phyloP scores from a whole-genome alignment of 2,888 invertebrate species.

The Lithophane socia region DNA sequence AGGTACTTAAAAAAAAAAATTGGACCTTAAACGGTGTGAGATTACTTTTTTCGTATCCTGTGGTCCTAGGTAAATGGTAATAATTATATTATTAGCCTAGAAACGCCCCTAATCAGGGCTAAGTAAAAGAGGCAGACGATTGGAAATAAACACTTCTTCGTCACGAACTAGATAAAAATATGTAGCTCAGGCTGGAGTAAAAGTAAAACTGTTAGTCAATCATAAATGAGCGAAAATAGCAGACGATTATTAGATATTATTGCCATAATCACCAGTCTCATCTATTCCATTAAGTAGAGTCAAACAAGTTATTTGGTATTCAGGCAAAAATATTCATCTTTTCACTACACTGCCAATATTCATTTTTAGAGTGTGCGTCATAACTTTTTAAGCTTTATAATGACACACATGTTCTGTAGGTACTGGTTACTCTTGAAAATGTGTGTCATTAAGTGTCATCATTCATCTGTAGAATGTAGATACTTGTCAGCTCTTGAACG shows the following conservation, averaged over 20 bases:
- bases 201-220: background rate
- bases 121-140: constrained; percentile 9
- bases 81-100: constrained; percentile 31
- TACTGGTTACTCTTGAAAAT: too few relatives aligned
- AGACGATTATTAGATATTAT: background rate
- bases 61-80: background rate
- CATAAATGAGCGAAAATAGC: background rate
- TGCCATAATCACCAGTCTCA: background rate
- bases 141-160: background rate
- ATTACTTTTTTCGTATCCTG: constrained; percentile 24
- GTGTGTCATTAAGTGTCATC: background rate
- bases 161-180: constrained; percentile 10
- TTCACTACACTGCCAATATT: background rate
- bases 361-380: background rate
- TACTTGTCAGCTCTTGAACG: background rate
- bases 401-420: too few relatives aligned
- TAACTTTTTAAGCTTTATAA: background rate
- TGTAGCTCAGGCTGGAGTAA: background rate
- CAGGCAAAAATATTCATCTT: background rate
- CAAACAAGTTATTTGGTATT: background rate
- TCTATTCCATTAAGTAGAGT: background rate
- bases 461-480: background rate
- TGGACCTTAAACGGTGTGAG: constrained; percentile 26
- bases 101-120: constrained; percentile 13
- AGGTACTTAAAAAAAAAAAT: constrained; percentile 24